Evolutionary conservation across 2,113 vertebrate genomes (phyloP).

Genomic region (Tragelaphus imberbis): DNA sequence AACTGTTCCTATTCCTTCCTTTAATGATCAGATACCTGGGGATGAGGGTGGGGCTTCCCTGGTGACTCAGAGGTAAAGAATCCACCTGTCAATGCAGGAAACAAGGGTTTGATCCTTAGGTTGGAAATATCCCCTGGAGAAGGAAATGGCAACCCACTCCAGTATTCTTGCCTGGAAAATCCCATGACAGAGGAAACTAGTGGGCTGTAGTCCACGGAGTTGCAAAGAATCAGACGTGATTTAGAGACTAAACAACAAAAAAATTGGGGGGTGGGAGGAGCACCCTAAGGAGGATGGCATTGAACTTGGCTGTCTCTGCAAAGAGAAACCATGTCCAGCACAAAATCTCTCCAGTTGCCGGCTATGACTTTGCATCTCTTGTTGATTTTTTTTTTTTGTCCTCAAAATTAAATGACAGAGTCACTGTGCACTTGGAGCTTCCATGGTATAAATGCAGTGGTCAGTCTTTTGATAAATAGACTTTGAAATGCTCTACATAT

Average conservation of each 20-base stretch:
- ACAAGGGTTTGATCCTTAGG: background rate
- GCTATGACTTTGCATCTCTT: background rate
- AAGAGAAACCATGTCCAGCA: background rate
- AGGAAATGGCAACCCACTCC: background rate
- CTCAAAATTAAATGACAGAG: conserved; percentile 53
- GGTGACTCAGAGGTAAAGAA: background rate
- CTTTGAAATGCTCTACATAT: conserved; percentile 63
- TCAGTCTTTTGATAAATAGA: conserved; percentile 54
- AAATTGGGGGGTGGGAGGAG: background rate
- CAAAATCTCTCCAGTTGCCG: background rate
- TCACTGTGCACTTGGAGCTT: background rate
- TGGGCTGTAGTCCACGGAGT: background rate
- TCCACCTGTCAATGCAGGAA: background rate
- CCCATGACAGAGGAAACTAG: background rate
- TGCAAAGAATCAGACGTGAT: background rate
- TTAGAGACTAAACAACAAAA: background rate
- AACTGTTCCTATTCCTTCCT: background rate
- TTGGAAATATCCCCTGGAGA: background rate
- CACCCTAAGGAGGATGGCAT: background rate
- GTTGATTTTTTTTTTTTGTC: background rate
- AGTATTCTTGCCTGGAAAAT: background rate
- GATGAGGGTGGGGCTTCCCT: background rate
- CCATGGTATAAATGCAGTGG: background rate
- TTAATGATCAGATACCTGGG: too few relatives aligned
- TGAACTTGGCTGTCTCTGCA: background rate